Evolutionary conservation across 2,797 vertebrate genomes (phyloP).

Genomic region (Xiphorhynchus erythropygius): DNA sequence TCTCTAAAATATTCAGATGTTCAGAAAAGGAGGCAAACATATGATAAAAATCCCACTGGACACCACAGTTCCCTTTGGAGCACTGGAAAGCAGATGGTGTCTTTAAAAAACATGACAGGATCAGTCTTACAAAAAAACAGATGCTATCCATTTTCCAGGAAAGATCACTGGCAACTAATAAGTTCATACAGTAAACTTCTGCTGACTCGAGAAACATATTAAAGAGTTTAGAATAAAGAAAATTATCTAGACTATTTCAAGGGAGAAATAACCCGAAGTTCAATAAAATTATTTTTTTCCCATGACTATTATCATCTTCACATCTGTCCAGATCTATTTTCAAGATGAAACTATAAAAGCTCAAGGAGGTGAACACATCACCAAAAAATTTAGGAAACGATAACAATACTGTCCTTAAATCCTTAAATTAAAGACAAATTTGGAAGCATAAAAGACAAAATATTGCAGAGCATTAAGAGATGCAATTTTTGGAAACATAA

Average conservation of each 20-base stretch:
- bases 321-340: background rate
- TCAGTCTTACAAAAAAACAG: conserved; percentile 2
- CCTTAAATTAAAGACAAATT: conserved; percentile 31
- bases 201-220: conserved; percentile 34
- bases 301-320: background rate
- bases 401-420: background rate
- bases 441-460: background rate
- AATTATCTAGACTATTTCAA: background rate
- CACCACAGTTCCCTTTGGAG: background rate
- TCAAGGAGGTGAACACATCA: background rate
- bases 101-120: conserved; percentile 51
- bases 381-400: background rate
- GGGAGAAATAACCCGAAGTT: conserved; percentile 27
- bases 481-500: background rate
- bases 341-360: background rate
- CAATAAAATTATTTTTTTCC: conserved; percentile 1
- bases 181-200: conserved; percentile 12
- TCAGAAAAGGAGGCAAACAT: conserved; percentile 34
- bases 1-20: conserved; percentile 45
- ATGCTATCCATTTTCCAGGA: background rate
- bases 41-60: conserved; percentile 48
- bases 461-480: background rate
- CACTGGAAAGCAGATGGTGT: conserved; percentile 61
- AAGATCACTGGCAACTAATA: background rate
- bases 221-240: background rate